Percentiles rank a stretch among this genome's conserved stretches.
These are phyloP conservation scores for Hypanus sabinus DNA, from an alignment of 2,113 vertebrate genomes.

Conservation along the genomic window DNA sequence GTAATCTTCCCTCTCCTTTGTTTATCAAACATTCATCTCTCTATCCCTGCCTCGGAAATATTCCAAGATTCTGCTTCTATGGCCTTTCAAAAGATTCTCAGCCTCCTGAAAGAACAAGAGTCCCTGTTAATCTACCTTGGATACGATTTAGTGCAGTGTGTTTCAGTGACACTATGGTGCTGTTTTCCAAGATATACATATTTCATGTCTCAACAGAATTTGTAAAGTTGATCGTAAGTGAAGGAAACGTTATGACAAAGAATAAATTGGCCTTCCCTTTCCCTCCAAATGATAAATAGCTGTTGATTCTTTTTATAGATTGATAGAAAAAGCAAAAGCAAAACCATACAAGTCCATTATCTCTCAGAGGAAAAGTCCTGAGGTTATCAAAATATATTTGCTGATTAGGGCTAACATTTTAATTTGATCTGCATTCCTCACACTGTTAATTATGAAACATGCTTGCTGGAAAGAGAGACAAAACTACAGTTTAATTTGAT, in stretches of 20 bases:
- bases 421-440: neutral
- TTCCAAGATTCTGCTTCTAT: too few relatives aligned
- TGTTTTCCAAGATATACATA: neutral
- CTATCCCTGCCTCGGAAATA: too few relatives aligned
- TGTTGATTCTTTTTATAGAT: neutral
- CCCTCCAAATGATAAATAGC: neutral
- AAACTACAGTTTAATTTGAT: too few relatives aligned
- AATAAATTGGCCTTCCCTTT: neutral
- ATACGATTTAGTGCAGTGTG: too few relatives aligned
- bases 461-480: neutral
- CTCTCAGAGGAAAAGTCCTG: neutral
- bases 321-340: neutral
- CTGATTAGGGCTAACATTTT: neutral
- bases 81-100: too few relatives aligned
- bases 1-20: too few relatives aligned
- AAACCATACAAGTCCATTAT: neutral
- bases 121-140: too few relatives aligned
- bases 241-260: neutral
- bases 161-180: neutral
- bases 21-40: too few relatives aligned
- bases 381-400: neutral
- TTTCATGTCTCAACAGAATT: neutral
- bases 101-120: too few relatives aligned
- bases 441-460: neutral
- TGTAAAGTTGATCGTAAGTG: neutral